A percentile compares a stretch with the other conserved stretches of the same genome.
Conservation (phyloP, 2,797 vertebrate species). For the Pangasius krempfi region DNA sequence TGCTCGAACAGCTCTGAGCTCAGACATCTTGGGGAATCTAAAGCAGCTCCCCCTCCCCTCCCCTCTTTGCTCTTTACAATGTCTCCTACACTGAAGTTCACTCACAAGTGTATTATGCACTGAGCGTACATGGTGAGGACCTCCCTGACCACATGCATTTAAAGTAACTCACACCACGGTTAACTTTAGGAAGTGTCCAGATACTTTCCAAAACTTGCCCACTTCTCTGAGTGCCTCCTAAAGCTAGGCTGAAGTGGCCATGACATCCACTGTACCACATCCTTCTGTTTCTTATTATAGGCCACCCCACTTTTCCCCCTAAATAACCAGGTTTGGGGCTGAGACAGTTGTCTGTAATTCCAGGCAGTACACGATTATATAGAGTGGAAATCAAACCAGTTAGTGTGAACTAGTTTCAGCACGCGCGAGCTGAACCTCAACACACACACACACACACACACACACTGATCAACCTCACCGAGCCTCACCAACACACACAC, state of each 20-base stretch:
- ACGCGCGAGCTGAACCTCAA: too few species aligned
- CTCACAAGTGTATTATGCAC: background rate
- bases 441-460: too few species aligned
- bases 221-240: background rate
- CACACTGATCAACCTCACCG: too few species aligned
- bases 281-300: conserved; percentile 25
- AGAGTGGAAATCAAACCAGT: background rate
- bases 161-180: background rate
- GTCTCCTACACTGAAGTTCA: conserved; percentile 1
- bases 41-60: conserved; percentile 17
- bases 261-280: background rate
- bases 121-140: background rate
- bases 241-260: background rate
- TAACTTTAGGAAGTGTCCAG: too few species aligned
- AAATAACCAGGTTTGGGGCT: background rate
- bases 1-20: background rate
- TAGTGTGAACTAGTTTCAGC: background rate
- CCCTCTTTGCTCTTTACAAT: conserved; percentile 2
- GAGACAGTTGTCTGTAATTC: background rate
- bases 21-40: conserved; percentile 22
- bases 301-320: background rate
- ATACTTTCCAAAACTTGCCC: background rate
- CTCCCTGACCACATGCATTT: background rate
- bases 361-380: background rate
- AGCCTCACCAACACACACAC: too few species aligned